These are phyloP conservation scores for Sebastes taczanowskii DNA, from an alignment of 2,797 vertebrate genomes.

Conservation along the genomic window DNA sequence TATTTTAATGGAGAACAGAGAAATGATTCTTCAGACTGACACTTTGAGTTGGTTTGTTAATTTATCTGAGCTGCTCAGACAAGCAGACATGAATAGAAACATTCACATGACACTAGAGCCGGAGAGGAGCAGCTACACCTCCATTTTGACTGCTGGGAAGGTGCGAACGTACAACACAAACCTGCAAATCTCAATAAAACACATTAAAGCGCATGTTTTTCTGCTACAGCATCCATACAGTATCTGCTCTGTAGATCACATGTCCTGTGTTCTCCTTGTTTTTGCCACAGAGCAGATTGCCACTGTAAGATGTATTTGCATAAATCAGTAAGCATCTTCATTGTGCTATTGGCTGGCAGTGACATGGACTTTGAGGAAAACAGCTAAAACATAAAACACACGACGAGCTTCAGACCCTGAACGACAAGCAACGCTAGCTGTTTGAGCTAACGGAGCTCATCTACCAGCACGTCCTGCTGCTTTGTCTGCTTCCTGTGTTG, in stretches of 20 bases:
- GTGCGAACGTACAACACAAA: background rate
- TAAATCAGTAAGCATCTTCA: background rate
- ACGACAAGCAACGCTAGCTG: background rate
- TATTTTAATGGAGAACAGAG: slow-evolving; percentile 71
- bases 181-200: background rate
- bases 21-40: slow-evolving; percentile 71
- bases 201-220: background rate
- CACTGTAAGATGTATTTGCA: background rate
- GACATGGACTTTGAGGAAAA: background rate
- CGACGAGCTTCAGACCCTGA: background rate
- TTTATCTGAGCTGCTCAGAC: slow-evolving; percentile 68
- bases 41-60: slow-evolving; percentile 65
- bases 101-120: slow-evolving; percentile 18
- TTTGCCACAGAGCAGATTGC: background rate
- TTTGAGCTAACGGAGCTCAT: background rate
- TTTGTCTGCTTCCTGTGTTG: background rate
- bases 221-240: background rate
- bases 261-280: background rate
- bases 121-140: slow-evolving; percentile 12
- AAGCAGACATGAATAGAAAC: slow-evolving; percentile 51
- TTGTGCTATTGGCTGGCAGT: background rate
- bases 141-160: slow-evolving; percentile 31
- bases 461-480: background rate
- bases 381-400: background rate
- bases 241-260: background rate